phyloP scores from a whole-genome alignment of 53 echinoderm and acorn worm species.

The Antedon mediterranea region DNA sequence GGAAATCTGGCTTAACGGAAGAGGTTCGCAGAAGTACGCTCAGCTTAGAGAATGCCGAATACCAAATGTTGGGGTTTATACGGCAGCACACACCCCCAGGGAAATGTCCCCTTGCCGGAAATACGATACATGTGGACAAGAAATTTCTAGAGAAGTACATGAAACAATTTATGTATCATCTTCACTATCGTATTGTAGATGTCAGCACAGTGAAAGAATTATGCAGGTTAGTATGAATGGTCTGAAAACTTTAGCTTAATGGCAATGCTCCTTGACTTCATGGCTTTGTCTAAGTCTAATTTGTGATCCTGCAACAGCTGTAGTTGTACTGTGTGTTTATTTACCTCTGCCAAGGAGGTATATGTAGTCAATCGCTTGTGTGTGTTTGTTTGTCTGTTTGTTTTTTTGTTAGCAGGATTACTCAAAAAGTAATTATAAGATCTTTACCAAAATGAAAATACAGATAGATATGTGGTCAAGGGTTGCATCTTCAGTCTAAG shows the following conservation, averaged over 20 bases:
- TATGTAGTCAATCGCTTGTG: too few relatives aligned
- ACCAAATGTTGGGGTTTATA: conserved; percentile 81
- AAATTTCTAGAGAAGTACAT: conserved; percentile 75
- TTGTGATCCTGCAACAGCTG: neutral
- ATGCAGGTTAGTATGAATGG: conserved; percentile 91
- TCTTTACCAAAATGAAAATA: too few relatives aligned
- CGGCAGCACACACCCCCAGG: conserved; percentile 64
- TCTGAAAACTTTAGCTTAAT: neutral
- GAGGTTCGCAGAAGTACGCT: conserved; percentile 64
- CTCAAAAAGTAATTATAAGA: too few relatives aligned
- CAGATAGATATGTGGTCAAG: too few relatives aligned
- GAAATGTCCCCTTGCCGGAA: conserved; percentile 59
- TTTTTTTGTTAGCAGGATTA: too few relatives aligned
- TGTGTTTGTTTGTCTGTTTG: too few relatives aligned
- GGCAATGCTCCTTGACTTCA: neutral
- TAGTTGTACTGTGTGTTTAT: neutral
- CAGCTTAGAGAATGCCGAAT: conserved; percentile 69
- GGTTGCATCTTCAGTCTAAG: too few relatives aligned
- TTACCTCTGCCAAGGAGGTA: too few relatives aligned
- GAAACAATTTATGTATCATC: conserved; percentile 69
- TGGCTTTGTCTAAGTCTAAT: neutral
- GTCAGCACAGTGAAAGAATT: conserved; percentile 91
- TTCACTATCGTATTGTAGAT: conserved; percentile 89
- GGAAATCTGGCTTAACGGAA: conserved; percentile 54
- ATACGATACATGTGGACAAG: conserved; percentile 72